Evolutionary conservation across 2,113 vertebrate genomes (phyloP).

Genomic region (Platysteira castanea): DNA sequence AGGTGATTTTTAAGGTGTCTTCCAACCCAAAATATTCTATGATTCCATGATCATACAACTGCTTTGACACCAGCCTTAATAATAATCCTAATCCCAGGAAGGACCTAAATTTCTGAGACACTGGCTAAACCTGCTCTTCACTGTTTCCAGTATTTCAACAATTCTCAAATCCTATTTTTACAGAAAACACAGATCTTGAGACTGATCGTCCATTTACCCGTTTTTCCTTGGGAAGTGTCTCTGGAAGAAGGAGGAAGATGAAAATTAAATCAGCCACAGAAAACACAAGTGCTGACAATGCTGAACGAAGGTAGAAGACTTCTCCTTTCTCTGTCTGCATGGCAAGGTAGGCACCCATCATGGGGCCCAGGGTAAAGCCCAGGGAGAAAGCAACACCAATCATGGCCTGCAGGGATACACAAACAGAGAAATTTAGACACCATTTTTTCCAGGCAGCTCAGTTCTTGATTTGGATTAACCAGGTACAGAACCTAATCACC

Average conservation of each 20-base stretch:
- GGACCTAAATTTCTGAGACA: neutral
- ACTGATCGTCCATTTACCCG: constrained; percentile 70
- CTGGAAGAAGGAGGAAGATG: constrained; percentile 86
- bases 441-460: neutral
- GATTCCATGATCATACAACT: neutral
- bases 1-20: neutral
- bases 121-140: neutral
- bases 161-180: neutral
- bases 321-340: constrained; percentile 64
- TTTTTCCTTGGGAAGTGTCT: constrained; percentile 82
- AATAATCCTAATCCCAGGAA: neutral
- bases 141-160: neutral
- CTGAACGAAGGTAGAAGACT: constrained; percentile 78
- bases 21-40: neutral
- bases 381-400: constrained; percentile 93
- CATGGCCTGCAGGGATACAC: constrained; percentile 79
- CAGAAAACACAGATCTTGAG: neutral
- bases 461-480: neutral
- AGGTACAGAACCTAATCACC: neutral
- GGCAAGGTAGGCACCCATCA: constrained; percentile 89
- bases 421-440: neutral
- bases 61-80: neutral
- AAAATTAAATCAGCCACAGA: constrained; percentile 82
- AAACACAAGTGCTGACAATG: constrained; percentile 82
- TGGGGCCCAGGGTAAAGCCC: constrained; percentile 92